Base-by-base conservation (phyloP, 2,888 invertebrate genomes). In the Protophormia terraenovae region DNA sequence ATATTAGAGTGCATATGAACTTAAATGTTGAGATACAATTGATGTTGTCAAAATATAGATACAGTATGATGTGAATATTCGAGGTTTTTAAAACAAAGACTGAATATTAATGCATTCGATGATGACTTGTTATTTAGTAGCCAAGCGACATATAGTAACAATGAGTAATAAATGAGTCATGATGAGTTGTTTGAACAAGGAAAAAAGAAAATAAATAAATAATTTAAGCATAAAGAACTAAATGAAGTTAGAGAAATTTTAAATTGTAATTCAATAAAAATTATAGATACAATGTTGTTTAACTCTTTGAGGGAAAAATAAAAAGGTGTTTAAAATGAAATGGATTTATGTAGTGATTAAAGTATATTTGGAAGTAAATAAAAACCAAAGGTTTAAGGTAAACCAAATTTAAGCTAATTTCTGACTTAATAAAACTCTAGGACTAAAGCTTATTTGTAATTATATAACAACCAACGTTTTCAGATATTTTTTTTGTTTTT, bases 1-100 rank as follows among this genome's bases (percentile, higher is more conserved):
- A 6, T 16, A 22, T 16, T 41, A 69, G n/a, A 82, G 85, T 73
- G 29, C 85, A 79, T 35, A 27, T 82, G 85, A 66, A 85, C 85
- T 85, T 66, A 82, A 85, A 85, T 82, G 82, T 85, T 85, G 69
- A 45, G 60, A 79, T 50, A 50, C 82, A 66, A 22, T 19, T 35
- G 14, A 35, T 41, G 7, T 29, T 27, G 12, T 0, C 24, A 27
- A 35, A 62, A 27, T 16, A 67, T 29, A 60, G 8, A 73, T n/a
- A 60, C 58, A 67, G 27, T 29, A 47, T 47, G 22, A 73, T 55
- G 27, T 22, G 14, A 50, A 19, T 67, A 47, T 45, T 75, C 27
- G 27, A 32, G 62, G 38, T 50, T 41, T 71, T 7, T 1, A 16
- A 50, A 16, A 62, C 73, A 72, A 67, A 27, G 67, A 53, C 67